These are phyloP conservation scores for Scolanthus callimorphus DNA, from an alignment of 92 coral and sea anemone species.

Conservation along the genomic window DNA sequence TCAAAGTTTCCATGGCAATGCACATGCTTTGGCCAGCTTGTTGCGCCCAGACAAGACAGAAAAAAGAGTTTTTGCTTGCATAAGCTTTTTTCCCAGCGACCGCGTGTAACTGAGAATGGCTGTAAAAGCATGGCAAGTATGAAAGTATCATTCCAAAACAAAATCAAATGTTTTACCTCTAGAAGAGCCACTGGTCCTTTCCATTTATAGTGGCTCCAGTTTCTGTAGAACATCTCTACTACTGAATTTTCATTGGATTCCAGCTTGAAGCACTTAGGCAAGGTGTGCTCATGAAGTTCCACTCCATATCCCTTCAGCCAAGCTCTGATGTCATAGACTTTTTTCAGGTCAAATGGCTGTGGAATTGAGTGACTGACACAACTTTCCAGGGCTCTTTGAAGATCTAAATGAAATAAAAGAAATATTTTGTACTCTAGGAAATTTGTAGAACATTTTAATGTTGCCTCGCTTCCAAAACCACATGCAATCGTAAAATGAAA, in stretches of 20 bases:
- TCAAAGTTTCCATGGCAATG: too few relatives aligned
- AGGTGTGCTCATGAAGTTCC: conserved; percentile 27
- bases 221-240: conserved; percentile 41
- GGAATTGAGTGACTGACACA: conserved; percentile 32
- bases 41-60: too few relatives aligned
- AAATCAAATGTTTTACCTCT: conserved; percentile 11
- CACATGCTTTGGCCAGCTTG: too few relatives aligned
- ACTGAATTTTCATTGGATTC: conserved; percentile 15
- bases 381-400: conserved; percentile 21
- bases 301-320: conserved; percentile 27
- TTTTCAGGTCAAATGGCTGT: conserved; percentile 15
- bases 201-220: conserved; percentile 54
- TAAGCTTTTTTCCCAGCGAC: too few relatives aligned
- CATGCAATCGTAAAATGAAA: neutral
- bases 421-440: too few relatives aligned
- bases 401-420: too few relatives aligned
- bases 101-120: too few relatives aligned
- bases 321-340: conserved; percentile 21
- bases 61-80: too few relatives aligned
- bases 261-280: conserved; percentile 51
- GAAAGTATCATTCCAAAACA: too few relatives aligned
- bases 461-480: too few relatives aligned
- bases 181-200: conserved; percentile 21
- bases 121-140: too few relatives aligned
- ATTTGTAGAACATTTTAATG: too few relatives aligned